Evolutionary conservation across 1,140 invertebrate genomes (phyloP).

Genomic region (Pomacea maculata): DNA sequence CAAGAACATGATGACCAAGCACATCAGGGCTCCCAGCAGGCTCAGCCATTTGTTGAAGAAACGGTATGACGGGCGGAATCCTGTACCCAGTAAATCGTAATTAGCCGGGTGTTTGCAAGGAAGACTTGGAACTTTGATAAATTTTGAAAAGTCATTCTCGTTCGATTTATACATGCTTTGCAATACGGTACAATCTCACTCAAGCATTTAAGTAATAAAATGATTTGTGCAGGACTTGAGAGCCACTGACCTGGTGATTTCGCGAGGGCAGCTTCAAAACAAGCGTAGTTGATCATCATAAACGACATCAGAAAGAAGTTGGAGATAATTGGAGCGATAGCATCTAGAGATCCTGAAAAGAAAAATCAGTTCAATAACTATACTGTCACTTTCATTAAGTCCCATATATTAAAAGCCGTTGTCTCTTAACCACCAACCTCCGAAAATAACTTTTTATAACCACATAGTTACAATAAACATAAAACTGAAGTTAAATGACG

Average conservation of each 20-base stretch:
- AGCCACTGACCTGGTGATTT: slow-evolving; percentile 69
- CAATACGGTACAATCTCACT: not conserved
- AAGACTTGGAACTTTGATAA: not conserved
- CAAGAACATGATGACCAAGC: slow-evolving; percentile 93
- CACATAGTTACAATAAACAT: too few species aligned
- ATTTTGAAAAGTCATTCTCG: not conserved
- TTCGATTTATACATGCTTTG: not conserved
- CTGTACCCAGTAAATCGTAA: slow-evolving; percentile 37
- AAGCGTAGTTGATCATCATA: slow-evolving; percentile 95
- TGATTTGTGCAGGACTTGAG: too few species aligned
- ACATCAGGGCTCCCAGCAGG: slow-evolving; percentile 86
- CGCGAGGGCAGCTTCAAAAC: slow-evolving; percentile 88
- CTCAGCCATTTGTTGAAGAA: slow-evolving; percentile 96
- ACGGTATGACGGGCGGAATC: slow-evolving; percentile 74
- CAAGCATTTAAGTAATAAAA: not conserved
- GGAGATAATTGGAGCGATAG: slow-evolving; percentile 92
- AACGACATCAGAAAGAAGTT: slow-evolving; percentile 97
- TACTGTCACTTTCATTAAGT: not conserved
- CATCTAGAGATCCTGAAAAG: slow-evolving; percentile 78
- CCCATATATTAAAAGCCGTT: not conserved
- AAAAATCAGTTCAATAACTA: not conserved
- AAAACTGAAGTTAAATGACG: too few species aligned
- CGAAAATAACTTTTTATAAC: not conserved
- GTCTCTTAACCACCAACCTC: not conserved
- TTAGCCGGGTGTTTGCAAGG: not conserved